Conservation (phyloP, 1,140 invertebrate species). For the Euura lappo region DNA sequence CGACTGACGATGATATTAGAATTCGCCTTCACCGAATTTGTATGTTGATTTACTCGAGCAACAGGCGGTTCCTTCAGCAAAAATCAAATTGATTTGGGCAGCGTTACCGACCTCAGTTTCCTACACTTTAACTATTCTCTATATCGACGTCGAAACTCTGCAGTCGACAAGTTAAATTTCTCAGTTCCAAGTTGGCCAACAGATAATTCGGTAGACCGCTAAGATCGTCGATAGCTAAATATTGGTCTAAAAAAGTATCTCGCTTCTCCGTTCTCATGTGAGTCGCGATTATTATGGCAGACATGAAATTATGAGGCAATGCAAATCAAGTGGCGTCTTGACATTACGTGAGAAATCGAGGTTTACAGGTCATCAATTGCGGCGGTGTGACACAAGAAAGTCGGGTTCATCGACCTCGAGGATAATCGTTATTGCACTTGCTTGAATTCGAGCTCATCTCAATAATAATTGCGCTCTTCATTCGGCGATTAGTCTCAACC, state of each 20-base stretch:
- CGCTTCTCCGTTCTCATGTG: too few species aligned
- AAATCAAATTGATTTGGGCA: not conserved
- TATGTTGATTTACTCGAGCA: not conserved
- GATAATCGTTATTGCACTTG: not conserved
- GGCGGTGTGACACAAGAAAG: not conserved
- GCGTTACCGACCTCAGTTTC: not conserved
- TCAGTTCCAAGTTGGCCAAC: not conserved
- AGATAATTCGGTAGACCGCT: not conserved
- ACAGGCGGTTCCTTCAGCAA: not conserved
- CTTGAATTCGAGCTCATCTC: not conserved
- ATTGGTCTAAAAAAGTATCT: too few species aligned
- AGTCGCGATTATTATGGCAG: too few species aligned
- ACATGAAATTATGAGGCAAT: too few species aligned
- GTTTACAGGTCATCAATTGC: not conserved
- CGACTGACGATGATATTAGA: too few species aligned
- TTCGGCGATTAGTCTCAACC: too few species aligned
- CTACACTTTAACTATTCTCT: not conserved
- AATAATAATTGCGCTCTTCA: not conserved
- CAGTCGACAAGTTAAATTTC: constrained; percentile 7
- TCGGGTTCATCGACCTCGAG: not conserved
- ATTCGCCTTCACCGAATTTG: too few species aligned
- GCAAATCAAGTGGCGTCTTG: too few species aligned
- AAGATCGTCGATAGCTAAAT: not conserved
- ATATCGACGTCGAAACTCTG: constrained; percentile 6
- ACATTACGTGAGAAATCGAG: not conserved